A percentile compares a stretch with the other conserved stretches of the same genome.
Evolutionary conservation across 2,113 vertebrate species (phyloP).

Genomic region (Zingel zingel): DNA sequence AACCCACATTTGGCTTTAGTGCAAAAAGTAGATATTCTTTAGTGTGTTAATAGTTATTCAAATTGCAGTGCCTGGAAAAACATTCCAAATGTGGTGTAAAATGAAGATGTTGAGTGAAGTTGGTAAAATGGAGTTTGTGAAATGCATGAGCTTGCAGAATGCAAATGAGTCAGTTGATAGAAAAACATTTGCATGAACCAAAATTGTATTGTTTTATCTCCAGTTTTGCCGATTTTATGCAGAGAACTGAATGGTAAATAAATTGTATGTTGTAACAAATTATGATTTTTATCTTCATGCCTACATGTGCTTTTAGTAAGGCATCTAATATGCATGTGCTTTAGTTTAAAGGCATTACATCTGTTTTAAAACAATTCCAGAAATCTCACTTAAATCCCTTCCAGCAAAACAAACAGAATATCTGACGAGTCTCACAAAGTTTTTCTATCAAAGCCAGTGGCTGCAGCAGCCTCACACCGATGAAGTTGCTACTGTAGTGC

Average conservation of each 20-base stretch:
- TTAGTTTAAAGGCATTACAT: slow-evolving; percentile 29
- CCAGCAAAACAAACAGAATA: slow-evolving; percentile 38
- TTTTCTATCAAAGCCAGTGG: slow-evolving; percentile 10
- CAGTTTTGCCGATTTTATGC: slow-evolving; percentile 38
- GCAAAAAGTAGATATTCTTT: slow-evolving; percentile 58
- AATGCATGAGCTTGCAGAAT: slow-evolving; percentile 72
- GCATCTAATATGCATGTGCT: slow-evolving; percentile 29
- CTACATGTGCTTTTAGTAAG: slow-evolving; percentile 15
- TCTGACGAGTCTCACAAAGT: slow-evolving; percentile 24
- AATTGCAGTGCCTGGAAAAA: slow-evolving; percentile 58
- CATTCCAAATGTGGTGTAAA: slow-evolving; percentile 60
- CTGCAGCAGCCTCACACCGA: slow-evolving; percentile 17
- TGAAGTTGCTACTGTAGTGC: slow-evolving; percentile 26
- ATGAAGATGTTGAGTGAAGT: too few relatives aligned
- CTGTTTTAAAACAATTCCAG: not conserved
- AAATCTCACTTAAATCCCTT: slow-evolving; percentile 33
- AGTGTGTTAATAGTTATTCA: slow-evolving; percentile 68
- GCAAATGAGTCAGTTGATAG: slow-evolving; percentile 69
- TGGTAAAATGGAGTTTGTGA: slow-evolving; percentile 70
- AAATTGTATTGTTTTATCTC: slow-evolving; percentile 59
- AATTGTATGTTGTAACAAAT: slow-evolving; percentile 34
- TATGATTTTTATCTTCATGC: slow-evolving; percentile 45
- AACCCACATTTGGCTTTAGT: slow-evolving; percentile 49
- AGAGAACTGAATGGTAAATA: slow-evolving; percentile 43
- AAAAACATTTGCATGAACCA: slow-evolving; percentile 59